Conservation (phyloP, 2,797 vertebrate genomes). For the Mormyrops attenuatus region DNA sequence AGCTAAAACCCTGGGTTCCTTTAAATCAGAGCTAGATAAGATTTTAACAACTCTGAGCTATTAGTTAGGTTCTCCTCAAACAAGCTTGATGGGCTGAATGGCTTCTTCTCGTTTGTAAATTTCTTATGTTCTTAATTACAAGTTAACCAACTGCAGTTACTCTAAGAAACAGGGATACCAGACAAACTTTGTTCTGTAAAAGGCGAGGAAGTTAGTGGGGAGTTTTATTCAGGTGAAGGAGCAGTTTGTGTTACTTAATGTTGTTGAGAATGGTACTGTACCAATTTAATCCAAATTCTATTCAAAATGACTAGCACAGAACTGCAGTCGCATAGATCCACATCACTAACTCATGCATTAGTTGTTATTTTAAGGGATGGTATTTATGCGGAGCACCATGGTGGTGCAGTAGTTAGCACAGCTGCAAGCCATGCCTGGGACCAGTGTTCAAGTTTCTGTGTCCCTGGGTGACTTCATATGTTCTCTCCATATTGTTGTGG, state of each 20-base stretch:
- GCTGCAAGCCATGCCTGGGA: not conserved
- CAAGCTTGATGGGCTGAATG: too few relatives aligned
- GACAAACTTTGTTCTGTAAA: not conserved
- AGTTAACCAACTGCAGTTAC: conserved; percentile 25
- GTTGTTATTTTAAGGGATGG: not conserved
- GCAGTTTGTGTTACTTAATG: not conserved
- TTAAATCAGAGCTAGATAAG: too few relatives aligned
- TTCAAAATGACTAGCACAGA: not conserved
- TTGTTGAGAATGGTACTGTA: not conserved
- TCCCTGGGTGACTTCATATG: not conserved
- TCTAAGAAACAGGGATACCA: conserved; percentile 39
- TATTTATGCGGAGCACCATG: not conserved
- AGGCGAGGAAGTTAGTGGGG: not conserved
- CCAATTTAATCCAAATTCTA: not conserved
- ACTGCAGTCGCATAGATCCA: not conserved
- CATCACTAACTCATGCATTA: not conserved
- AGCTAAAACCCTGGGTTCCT: too few relatives aligned
- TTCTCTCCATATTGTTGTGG: not conserved
- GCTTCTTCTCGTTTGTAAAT: too few relatives aligned
- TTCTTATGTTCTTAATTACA: conserved; percentile 34
- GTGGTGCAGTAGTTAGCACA: not conserved
- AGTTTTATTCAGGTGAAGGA: not conserved
- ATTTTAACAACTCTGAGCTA: too few relatives aligned
- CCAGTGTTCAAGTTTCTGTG: not conserved
- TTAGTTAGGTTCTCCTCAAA: too few relatives aligned